A percentile compares a stretch with the other conserved stretches of the same genome.
Conservation (phyloP, 2,888 invertebrate genomes). For the Heliconius aoede region DNA sequence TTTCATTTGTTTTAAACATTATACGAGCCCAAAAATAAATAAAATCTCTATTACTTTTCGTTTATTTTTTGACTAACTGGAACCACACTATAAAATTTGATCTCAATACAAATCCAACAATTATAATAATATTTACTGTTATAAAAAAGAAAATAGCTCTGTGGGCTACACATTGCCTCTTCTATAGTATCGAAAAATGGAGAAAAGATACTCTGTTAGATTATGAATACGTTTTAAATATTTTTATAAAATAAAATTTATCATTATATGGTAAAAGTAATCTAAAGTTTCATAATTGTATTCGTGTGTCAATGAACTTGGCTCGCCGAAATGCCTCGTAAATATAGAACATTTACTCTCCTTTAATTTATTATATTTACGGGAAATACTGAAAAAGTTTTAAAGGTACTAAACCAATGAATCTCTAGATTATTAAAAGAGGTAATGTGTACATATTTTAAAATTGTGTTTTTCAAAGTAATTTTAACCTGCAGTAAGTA, state of each 20-base stretch:
- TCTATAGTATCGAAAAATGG: not conserved
- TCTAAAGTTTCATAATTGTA: conserved; percentile 18
- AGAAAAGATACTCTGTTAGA: not conserved
- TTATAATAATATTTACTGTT: not conserved
- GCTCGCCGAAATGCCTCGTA: conserved; percentile 4
- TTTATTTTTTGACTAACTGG: too few relatives aligned
- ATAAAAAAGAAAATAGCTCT: not conserved
- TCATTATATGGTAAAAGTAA: not conserved
- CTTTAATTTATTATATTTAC: conserved; percentile 23
- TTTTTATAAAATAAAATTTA: not conserved
- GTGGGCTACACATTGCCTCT: not conserved
- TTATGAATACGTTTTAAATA: not conserved
- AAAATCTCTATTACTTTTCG: too few relatives aligned
- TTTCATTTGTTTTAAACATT: not conserved
- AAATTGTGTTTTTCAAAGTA: not conserved
- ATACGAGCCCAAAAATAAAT: too few relatives aligned
- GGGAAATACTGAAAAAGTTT: conserved; percentile 1
- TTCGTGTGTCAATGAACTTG: not conserved
- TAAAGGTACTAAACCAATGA: conserved; percentile 2
- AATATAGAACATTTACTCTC: conserved; percentile 19
- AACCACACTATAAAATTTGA: not conserved
- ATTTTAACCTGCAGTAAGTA: not conserved
- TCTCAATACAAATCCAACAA: not conserved
- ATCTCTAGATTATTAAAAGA: not conserved
- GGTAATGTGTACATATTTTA: not conserved